These are phyloP conservation scores for Sardina pilchardus DNA, from an alignment of 2,113 vertebrate species.

Conservation along the genomic window DNA sequence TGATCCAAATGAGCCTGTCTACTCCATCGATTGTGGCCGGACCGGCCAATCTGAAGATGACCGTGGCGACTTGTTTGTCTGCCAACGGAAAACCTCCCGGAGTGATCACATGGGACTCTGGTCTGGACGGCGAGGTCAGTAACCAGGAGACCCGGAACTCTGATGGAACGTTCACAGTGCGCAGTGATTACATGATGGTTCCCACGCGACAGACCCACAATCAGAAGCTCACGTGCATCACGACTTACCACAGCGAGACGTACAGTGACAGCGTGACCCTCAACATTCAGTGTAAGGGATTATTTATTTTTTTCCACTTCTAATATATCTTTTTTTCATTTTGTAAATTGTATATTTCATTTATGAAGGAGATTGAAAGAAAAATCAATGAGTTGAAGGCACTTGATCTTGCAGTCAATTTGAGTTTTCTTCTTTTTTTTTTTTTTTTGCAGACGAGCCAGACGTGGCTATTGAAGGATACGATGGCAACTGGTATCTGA, in stretches of 20 bases:
- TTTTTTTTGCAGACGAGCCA: constrained; percentile 80
- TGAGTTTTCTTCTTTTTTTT: neutral
- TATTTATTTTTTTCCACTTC: neutral
- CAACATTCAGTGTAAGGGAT: constrained; percentile 88
- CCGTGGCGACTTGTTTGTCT: constrained; percentile 88
- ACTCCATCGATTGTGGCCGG: constrained; percentile 80
- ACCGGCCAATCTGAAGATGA: constrained; percentile 80
- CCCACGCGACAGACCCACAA: constrained; percentile 85
- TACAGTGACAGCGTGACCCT: constrained; percentile 84
- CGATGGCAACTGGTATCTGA: constrained; percentile 95
- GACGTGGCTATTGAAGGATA: constrained; percentile 92
- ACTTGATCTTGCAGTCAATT: neutral
- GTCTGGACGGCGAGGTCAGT: constrained; percentile 84
- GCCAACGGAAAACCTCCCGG: constrained; percentile 85
- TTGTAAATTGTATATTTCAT: neutral
- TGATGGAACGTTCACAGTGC: constrained; percentile 89
- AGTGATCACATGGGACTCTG: constrained; percentile 86
- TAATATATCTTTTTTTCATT: neutral
- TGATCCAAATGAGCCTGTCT: constrained; percentile 83
- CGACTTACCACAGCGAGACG: constrained; percentile 87
- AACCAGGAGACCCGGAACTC: constrained; percentile 83
- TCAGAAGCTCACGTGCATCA: constrained; percentile 85
- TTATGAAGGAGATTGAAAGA: neutral
- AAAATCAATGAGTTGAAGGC: neutral
- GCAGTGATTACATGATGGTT: constrained; percentile 88